phyloP scores from a whole-genome alignment of 2,113 vertebrate species.

The Pithys albifrons region DNA sequence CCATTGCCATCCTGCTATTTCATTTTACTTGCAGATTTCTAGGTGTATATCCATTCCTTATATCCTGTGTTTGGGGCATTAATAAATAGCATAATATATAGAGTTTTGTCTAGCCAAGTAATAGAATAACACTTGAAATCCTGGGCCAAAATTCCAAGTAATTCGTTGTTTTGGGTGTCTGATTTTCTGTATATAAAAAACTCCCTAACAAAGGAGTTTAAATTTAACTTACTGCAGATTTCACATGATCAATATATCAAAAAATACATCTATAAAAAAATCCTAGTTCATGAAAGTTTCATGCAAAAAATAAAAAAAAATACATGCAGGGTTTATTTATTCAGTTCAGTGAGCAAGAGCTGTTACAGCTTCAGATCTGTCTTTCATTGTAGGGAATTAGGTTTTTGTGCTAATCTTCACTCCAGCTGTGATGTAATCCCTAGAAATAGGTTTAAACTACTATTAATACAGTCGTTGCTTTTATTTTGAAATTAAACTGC shows the following conservation, averaged over 20 bases:
- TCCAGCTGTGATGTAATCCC: not conserved
- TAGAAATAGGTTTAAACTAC: not conserved
- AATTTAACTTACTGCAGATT: not conserved
- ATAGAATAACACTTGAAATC: not conserved
- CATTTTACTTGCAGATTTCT: not conserved
- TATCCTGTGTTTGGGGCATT: not conserved
- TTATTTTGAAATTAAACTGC: not conserved
- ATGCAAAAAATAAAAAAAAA: not conserved
- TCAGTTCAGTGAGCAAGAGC: not conserved
- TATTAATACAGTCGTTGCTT: not conserved
- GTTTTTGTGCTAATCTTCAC: constrained; percentile 18
- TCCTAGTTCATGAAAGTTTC: not conserved
- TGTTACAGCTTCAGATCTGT: not conserved
- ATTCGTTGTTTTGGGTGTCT: not conserved
- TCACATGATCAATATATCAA: not conserved
- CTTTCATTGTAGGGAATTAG: not conserved
- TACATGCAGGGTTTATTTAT: not conserved
- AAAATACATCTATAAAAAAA: not conserved
- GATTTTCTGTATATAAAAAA: not conserved
- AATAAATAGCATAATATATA: not conserved
- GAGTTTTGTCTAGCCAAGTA: not conserved
- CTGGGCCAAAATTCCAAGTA: not conserved
- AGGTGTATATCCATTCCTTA: not conserved
- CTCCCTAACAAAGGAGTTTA: not conserved
- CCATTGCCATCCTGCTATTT: not conserved